Percentiles rank a stretch among this genome's conserved stretches.
Conservation (phyloP, 2,888 invertebrate genomes). For the Stramonita haemastoma region DNA sequence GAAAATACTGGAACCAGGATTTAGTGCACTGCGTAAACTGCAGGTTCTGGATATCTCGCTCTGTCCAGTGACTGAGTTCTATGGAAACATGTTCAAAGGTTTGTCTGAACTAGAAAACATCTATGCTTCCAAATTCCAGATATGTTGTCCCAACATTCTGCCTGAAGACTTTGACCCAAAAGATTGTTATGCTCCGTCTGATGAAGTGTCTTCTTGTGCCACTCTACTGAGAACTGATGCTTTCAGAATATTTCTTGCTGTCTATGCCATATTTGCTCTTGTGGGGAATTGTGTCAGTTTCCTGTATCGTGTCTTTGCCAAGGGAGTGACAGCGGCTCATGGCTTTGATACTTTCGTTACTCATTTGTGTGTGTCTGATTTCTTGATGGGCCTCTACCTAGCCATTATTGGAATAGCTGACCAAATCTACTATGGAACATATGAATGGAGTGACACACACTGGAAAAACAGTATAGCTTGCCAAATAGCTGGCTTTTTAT, state of each 20-base stretch:
- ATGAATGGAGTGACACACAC: slow-evolving; percentile 54
- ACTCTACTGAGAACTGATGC: slow-evolving; percentile 24
- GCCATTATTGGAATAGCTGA: slow-evolving; percentile 57
- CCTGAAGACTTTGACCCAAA: slow-evolving; percentile 1
- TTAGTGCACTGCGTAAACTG: background rate
- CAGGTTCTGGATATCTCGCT: background rate
- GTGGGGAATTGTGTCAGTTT: slow-evolving; percentile 36
- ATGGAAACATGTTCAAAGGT: background rate
- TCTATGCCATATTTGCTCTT: slow-evolving; percentile 27
- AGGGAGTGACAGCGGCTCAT: background rate
- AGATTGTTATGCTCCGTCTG: slow-evolving; percentile 24
- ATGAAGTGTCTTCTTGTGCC: slow-evolving; percentile 40
- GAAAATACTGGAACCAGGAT: background rate
- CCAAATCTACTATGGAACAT: slow-evolving; percentile 54
- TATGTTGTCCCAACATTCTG: slow-evolving; percentile 31
- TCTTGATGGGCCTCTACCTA: slow-evolving; percentile 60
- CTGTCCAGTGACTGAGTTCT: background rate
- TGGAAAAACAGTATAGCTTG: slow-evolving; percentile 59
- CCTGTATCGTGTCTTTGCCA: slow-evolving; percentile 17
- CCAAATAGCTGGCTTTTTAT: slow-evolving; percentile 56
- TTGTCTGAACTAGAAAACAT: slow-evolving; percentile 30
- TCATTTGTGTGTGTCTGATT: slow-evolving; percentile 46
- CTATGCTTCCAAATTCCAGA: slow-evolving; percentile 12
- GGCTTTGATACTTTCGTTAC: slow-evolving; percentile 45
- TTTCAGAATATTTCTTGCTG: slow-evolving; percentile 12